Evolutionary conservation across 1,140 invertebrate species (phyloP).

Genomic region (honey bee (Apis mellifera)): Amel_HAv3.1 CM009932.2:8717001-8717500

Average conservation of each 20-base stretch:
- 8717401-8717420: conserved; percentile 12
- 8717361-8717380: not conserved
- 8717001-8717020: not conserved
- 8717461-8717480: conserved; percentile 73
- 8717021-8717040: not conserved
- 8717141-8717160: conserved; percentile 15
- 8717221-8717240: conserved; percentile 63
- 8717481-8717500: conserved; percentile 77
- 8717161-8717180: conserved; percentile 15
- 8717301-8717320: conserved; percentile 30
- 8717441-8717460: conserved; percentile 49
- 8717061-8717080: not conserved
- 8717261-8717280: conserved; percentile 45
- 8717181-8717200: conserved; percentile 28
- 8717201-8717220: conserved; percentile 1
- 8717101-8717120: not conserved
- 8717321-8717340: conserved; percentile 41
- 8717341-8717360: conserved; percentile 46
- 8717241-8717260: conserved; percentile 7
- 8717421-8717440: conserved; percentile 42
- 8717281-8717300: conserved; percentile 46
- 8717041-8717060: not conserved
- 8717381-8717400: not conserved
- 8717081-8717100: conserved; percentile 10
- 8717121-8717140: not conserved